Percentiles rank a stretch among this genome's conserved stretches.
phyloP scores from a whole-genome alignment of 2,797 vertebrate species.

The Myioborus melanocephalus region DNA sequence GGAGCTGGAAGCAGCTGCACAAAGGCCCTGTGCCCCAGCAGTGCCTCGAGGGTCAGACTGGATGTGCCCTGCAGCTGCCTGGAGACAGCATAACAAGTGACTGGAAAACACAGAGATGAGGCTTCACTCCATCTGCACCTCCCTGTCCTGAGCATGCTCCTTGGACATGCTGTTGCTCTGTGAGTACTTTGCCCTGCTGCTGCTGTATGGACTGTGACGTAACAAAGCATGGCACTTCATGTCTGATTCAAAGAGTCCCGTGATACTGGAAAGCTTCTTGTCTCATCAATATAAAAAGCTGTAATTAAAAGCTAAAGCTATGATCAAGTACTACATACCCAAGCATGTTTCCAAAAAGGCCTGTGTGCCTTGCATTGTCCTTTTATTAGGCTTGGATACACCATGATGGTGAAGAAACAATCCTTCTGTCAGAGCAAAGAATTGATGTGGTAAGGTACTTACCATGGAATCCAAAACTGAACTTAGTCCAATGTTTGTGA shows the following conservation, averaged over 20 bases:
- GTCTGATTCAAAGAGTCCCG: not conserved
- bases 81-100: not conserved
- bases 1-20: not conserved
- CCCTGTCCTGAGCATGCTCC: not conserved
- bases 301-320: not conserved
- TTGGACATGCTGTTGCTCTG: not conserved
- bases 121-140: not conserved
- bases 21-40: not conserved
- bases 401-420: not conserved
- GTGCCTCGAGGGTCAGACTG: not conserved
- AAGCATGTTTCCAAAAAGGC: not conserved
- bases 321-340: not conserved
- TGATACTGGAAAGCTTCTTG: not conserved
- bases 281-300: not conserved
- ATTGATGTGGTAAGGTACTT: not conserved
- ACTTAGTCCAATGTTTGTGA: not conserved
- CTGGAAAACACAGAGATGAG: not conserved
- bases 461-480: not conserved
- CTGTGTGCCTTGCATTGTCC: not conserved
- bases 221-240: not conserved
- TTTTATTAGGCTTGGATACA: not conserved
- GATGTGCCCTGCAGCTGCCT: not conserved
- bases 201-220: not conserved
- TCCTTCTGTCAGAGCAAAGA: not conserved
- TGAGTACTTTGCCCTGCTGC: not conserved